Evolutionary conservation across 2,888 invertebrate species (phyloP).

Genomic region (Cheilosia urbana): DNA sequence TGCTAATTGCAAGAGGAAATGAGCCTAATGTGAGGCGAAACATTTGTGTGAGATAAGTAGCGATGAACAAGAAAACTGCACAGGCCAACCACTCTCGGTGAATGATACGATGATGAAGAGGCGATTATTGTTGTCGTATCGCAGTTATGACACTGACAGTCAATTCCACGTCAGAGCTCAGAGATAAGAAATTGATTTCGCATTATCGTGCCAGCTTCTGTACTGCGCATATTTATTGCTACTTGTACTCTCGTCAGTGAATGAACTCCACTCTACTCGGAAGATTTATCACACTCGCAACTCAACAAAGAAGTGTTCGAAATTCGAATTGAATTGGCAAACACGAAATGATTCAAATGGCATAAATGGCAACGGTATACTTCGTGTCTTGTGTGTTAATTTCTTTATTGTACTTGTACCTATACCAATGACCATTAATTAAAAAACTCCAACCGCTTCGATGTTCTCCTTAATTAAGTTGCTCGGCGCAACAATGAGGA

Average conservation of each 20-base stretch:
- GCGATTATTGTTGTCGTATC: constrained; percentile 1
- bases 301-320: constrained; percentile 7
- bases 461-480: constrained; percentile 43
- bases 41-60: constrained; percentile 44
- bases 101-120: neutral
- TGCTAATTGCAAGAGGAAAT: constrained; percentile 74
- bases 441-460: constrained; percentile 16
- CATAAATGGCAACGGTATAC: constrained; percentile 25
- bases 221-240: neutral
- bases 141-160: constrained; percentile 20
- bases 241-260: neutral
- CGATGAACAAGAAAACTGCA: constrained; percentile 6
- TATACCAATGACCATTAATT: constrained; percentile 42
- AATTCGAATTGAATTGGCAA: constrained; percentile 9
- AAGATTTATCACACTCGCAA: constrained; percentile 11
- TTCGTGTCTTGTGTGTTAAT: constrained; percentile 27
- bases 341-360: constrained; percentile 42
- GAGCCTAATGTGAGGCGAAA: constrained; percentile 51
- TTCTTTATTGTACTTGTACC: constrained; percentile 3
- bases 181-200: constrained; percentile 15
- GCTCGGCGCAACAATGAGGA: constrained; percentile 29
- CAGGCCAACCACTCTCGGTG: neutral
- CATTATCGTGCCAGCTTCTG: constrained; percentile 16
- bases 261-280: constrained; percentile 2
- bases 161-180: constrained; percentile 25